phyloP scores from a whole-genome alignment of 2,888 invertebrate genomes.

The Eristalinus aeneus region DNA sequence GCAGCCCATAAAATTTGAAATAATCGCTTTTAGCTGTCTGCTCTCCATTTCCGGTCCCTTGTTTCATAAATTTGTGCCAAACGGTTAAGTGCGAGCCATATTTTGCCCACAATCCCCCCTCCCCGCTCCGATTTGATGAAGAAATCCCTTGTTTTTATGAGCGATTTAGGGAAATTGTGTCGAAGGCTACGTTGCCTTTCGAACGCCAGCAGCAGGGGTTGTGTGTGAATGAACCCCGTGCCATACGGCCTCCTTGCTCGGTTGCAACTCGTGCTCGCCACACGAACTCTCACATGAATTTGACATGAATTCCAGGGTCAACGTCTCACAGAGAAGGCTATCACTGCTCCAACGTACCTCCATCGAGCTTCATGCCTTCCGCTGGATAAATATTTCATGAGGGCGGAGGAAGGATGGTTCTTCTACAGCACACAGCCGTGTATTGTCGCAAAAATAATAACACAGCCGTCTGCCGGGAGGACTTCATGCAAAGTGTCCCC shows the following conservation, averaged over 20 bases:
- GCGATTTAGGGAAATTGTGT: conserved; percentile 28
- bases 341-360: conserved; percentile 22
- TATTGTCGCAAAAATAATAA: conserved; percentile 16
- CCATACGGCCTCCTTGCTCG: not conserved
- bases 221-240: not conserved
- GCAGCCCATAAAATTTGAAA: conserved; percentile 57
- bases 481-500: conserved; percentile 50
- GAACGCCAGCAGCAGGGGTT: not conserved
- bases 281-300: conserved; percentile 32
- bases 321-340: conserved; percentile 55
- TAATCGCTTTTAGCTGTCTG: conserved; percentile 56
- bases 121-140: not conserved
- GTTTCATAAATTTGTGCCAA: conserved; percentile 49
- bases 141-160: conserved; percentile 17
- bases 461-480: conserved; percentile 16
- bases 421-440: not conserved
- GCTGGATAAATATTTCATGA: not conserved
- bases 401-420: not conserved
- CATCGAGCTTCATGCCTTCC: not conserved
- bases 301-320: conserved; percentile 62
- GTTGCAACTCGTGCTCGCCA: not conserved
- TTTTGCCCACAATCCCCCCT: not conserved
- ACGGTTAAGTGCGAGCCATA: conserved; percentile 58
- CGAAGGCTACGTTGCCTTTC: not conserved
- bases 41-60: conserved; percentile 45